Evolutionary conservation across 1,140 invertebrate species (phyloP).

Genomic region (Platyscapa corneri): DNA sequence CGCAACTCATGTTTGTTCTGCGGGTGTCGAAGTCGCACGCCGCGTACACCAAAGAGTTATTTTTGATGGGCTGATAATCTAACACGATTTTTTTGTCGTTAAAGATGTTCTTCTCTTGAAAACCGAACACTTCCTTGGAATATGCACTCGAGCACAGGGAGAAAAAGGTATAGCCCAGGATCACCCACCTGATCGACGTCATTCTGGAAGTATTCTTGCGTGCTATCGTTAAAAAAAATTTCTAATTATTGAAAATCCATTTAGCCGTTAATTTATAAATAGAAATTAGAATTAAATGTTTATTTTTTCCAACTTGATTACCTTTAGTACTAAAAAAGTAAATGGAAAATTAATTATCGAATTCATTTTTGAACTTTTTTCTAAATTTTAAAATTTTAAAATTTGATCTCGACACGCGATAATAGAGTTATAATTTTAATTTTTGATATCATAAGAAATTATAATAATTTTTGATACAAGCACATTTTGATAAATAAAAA

Average conservation of each 20-base stretch:
- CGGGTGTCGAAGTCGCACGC: neutral
- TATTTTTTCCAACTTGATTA: no score
- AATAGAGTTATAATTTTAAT: no score
- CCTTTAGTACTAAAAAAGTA: no score
- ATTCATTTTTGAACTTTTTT: no score
- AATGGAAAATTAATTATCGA: no score
- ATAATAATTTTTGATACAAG: no score
- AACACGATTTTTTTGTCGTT: neutral
- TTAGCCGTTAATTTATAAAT: no score
- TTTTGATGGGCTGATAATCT: slow-evolving; percentile 9
- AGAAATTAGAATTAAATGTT: no score
- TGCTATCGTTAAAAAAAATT: neutral
- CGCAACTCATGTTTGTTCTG: neutral
- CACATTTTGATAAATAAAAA: neutral
- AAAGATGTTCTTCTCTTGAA: neutral
- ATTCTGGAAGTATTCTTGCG: neutral
- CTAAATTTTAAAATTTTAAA: no score
- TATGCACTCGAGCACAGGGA: neutral
- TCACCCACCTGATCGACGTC: neutral
- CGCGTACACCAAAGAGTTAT: slow-evolving; percentile 3
- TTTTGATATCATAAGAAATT: no score
- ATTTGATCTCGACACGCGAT: no score
- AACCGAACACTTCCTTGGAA: neutral
- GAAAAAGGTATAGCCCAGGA: neutral
- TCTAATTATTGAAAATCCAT: neutral